Evolutionary conservation across 2,113 vertebrate species (phyloP).

Genomic region (Larimichthys crocea): DNA sequence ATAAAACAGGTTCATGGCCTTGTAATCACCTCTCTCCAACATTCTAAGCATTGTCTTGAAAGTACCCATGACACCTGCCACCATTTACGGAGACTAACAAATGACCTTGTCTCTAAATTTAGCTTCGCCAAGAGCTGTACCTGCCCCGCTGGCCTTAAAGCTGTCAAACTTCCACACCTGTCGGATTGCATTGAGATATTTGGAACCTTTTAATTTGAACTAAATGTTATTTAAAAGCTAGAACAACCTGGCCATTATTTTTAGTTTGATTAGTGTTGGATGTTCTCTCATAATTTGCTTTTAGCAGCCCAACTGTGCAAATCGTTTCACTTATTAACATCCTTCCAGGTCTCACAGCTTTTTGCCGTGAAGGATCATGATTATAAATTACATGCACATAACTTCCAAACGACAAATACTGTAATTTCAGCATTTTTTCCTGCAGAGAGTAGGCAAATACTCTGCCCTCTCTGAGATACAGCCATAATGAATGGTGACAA

Average conservation of each 20-base stretch:
- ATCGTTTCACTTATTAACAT: background rate
- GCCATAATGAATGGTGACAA: constrained; percentile 35
- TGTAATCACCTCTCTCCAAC: constrained; percentile 10
- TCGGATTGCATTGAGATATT: constrained; percentile 17
- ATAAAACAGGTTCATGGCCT: background rate
- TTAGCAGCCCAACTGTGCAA: background rate
- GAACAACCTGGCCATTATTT: background rate
- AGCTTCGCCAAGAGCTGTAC: constrained; percentile 3
- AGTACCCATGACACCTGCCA: background rate
- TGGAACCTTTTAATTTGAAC: background rate
- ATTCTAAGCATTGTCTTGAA: background rate
- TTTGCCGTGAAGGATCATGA: background rate
- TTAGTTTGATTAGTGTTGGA: background rate
- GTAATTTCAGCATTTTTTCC: background rate
- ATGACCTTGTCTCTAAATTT: constrained; percentile 28
- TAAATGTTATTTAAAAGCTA: background rate
- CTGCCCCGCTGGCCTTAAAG: background rate
- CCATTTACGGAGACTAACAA: constrained; percentile 12
- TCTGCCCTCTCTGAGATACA: background rate
- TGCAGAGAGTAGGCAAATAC: background rate
- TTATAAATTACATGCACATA: background rate
- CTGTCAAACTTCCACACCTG: background rate
- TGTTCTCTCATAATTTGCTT: background rate
- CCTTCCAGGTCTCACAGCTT: background rate
- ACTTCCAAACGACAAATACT: background rate